A percentile compares a stretch with the other conserved stretches of the same genome.
Conservation (phyloP, 2,113 vertebrate genomes). For the Megaleporinus macrocephalus region DNA sequence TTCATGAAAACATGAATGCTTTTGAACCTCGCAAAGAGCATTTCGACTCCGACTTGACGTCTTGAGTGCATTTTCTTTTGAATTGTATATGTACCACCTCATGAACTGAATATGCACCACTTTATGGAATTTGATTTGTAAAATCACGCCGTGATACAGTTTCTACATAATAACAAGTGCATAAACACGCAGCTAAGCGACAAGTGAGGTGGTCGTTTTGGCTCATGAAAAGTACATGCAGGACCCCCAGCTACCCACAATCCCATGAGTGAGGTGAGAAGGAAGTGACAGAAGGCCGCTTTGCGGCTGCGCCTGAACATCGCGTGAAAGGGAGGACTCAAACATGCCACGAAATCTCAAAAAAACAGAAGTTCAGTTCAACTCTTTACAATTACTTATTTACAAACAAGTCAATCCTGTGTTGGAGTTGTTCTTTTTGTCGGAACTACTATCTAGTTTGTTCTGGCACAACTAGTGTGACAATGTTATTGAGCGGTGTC, state of each 20-base stretch:
- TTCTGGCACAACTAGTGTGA: conserved; percentile 77
- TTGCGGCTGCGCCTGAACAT: conserved; percentile 50
- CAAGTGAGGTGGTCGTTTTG: conserved; percentile 19
- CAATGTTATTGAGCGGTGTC: conserved; percentile 69
- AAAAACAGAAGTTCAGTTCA: conserved; percentile 57
- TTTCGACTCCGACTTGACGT: no score
- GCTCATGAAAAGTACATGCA: conserved; percentile 77
- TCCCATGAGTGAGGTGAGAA: conserved; percentile 71
- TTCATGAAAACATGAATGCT: neutral
- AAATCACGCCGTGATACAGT: neutral
- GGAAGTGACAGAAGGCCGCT: conserved; percentile 65
- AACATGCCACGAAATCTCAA: conserved; percentile 82
- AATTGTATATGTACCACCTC: neutral
- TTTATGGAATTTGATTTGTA: neutral
- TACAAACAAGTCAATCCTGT: conserved; percentile 75
- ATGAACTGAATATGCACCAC: neutral
- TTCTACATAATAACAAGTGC: conserved; percentile 60
- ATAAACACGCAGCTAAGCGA: conserved; percentile 71
- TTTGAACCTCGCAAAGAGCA: neutral
- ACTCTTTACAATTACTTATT: conserved; percentile 72
- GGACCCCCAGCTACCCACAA: conserved; percentile 67
- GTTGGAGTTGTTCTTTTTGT: conserved; percentile 54
- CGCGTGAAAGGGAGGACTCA: conserved; percentile 67
- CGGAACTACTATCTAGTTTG: conserved; percentile 39
- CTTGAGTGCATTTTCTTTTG: neutral